Evolutionary conservation across 2,113 vertebrate genomes (phyloP), one percentile per base, ranked within the genome.

Genomic region (Uria aalge): DNA sequence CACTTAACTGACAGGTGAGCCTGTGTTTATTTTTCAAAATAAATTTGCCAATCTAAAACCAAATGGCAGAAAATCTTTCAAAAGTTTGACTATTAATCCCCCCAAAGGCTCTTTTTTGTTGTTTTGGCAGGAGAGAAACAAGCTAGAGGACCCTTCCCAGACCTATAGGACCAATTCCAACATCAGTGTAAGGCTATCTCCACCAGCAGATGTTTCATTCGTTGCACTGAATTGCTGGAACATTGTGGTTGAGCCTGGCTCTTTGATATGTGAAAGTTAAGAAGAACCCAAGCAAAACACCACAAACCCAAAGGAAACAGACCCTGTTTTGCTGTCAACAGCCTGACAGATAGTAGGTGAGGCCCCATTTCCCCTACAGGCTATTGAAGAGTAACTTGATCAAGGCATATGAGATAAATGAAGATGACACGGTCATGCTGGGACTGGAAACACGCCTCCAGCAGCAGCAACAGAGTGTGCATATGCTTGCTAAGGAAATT

Each of bases 261-360:
- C 47, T 92, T 90, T 76, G 77, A 73, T 86, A 43, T 38, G 57
- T 89, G 83, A 96, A 90, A 90, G 60, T 30, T 90, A 79, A 85
- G 60, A 74, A 82, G 71, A 93, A 73, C 47, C 36, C 83, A 92
- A 88, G 11, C 29, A 60, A 94, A 96, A 91, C 57, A 91, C 56
- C 68, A 43, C 34, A 72, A 84, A 79, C 47, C 34, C 84, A 90
- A 87, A 96, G 81, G 92, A 96, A 96, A 82, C 53, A 89, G 84
- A 64, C 40, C 62, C 87, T 93, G 84, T 88, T 95, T 96, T 97
- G 64, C 91, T 96, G 83, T 96, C 94, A 96, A 73, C 84, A 95
- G 73, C 78, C 48, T 94, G 77, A 95, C 85, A 92, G 75, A 45
- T 60, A 40, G 22, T 29, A 94, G 48, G 36, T 59, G 81, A 93